Base-by-base conservation (phyloP, 2,888 invertebrate species). In the Melanostoma scalare region DNA sequence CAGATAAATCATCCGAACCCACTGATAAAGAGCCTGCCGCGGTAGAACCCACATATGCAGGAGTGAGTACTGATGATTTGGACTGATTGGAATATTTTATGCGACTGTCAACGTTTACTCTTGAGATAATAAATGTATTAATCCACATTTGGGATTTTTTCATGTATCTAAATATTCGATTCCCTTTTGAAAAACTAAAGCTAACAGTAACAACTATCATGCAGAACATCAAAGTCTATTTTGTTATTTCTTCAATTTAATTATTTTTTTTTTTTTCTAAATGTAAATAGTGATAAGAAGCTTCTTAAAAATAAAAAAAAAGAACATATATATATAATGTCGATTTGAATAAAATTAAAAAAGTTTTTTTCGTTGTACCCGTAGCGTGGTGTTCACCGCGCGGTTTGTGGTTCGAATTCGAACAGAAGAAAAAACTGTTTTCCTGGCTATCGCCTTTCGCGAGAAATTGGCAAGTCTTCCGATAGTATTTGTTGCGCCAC, bases 41-140 rank as follows among this genome's bases (percentile, higher is more conserved):
- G 3, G 87, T 88, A 9, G 88, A 90, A 55, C 88, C 90, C 2
- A 86, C 88, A 4, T 89, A 90, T 63, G 80, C 88, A 30, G 89
- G 89, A 35, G 90, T 89, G 33, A 89, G 86, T 86, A 87, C 86
- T 20, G 87, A 90, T 42, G 90, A 90, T 84, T 84, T 90, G 56
- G 90, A 90, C 87, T 90, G 88, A 90, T 90, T 85, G 2, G 4
- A 3, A 6, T 60, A 3, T 20, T 0, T 20, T 20, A 20, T 20
- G 20, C 20, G 8, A 72, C 9, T 10, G 33, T 46, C 20, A 69
- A 20, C 4, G 35, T 55, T 60, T 56, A 46, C n/a, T 52, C 6
- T 9, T 61, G 53, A 71, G 44, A 40, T 52, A 52, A 30, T 35
- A 35, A 60, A 56, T n/a, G 6, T 33, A 52, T 20, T 72, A 53